These are phyloP conservation scores for Romanogobio albipinnatus DNA, from an alignment of 2,113 vertebrate species.

Conservation along the genomic window DNA sequence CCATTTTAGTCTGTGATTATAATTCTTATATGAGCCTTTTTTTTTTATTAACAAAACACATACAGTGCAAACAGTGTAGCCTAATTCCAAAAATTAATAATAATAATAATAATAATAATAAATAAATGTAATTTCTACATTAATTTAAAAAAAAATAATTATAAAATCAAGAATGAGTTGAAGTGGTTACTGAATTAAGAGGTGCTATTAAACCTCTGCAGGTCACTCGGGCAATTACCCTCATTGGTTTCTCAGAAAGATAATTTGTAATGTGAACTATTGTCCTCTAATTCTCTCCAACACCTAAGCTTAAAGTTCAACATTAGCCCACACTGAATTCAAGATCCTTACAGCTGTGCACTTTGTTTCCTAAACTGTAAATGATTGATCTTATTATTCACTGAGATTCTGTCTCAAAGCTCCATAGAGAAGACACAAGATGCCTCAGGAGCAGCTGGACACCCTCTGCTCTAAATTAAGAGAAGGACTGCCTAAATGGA, in stretches of 20 bases:
- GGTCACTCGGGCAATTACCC: background rate
- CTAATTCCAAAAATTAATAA: too few relatives aligned
- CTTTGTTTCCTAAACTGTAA: constrained; percentile 51
- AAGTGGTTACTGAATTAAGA: too few relatives aligned
- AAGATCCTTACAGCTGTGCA: constrained; percentile 9
- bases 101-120: too few relatives aligned
- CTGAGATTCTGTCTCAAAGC: background rate
- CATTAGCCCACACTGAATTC: background rate
- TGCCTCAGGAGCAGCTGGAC: constrained; percentile 41
- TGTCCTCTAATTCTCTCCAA: background rate
- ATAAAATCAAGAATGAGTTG: too few relatives aligned
- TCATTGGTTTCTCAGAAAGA: background rate
- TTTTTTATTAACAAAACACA: too few relatives aligned
- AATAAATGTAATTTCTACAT: too few relatives aligned
- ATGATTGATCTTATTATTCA: constrained; percentile 49
- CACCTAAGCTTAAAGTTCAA: constrained; percentile 13
- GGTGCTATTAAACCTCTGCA: too few relatives aligned
- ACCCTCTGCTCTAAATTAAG: constrained; percentile 36
- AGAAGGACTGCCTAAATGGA: constrained; percentile 54
- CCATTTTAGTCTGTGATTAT: too few relatives aligned
- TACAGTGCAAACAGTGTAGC: too few relatives aligned
- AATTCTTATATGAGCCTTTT: too few relatives aligned
- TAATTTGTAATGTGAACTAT: background rate
- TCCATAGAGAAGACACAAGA: constrained; percentile 32
- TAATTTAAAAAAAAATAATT: too few relatives aligned